These are phyloP conservation scores for Physocephala rufipes DNA, from an alignment of 2,888 invertebrate species.

Conservation along the genomic window DNA sequence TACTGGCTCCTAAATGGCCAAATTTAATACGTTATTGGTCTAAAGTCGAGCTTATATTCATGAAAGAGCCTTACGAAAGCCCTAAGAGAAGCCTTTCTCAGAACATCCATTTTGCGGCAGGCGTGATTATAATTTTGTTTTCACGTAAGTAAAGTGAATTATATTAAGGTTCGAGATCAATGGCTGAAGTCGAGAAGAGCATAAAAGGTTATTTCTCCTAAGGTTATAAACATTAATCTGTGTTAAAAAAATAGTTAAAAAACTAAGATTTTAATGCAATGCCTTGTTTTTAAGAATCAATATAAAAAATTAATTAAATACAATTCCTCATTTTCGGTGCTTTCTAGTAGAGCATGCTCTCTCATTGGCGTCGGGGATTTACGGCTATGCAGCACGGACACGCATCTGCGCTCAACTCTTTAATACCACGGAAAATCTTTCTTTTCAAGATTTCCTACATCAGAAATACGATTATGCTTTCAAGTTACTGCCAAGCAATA, in stretches of 20 bases:
- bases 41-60: conserved; percentile 57
- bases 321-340: background rate
- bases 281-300: no score
- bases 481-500: conserved; percentile 50
- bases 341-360: conserved; percentile 56
- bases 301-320: background rate
- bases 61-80: conserved; percentile 54
- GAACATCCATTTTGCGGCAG: conserved; percentile 54
- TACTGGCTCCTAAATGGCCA: conserved; percentile 59
- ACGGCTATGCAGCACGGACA: conserved; percentile 46
- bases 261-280: no score
- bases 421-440: conserved; percentile 45
- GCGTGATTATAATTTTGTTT: conserved; percentile 52
- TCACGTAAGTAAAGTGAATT: conserved; percentile 46
- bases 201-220: no score
- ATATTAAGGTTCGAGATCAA: no score
- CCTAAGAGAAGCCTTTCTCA: conserved; percentile 49
- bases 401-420: conserved; percentile 35
- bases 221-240: no score
- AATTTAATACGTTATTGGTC: conserved; percentile 59
- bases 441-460: conserved; percentile 49
- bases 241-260: no score
- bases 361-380: conserved; percentile 51
- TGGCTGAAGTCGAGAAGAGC: no score
- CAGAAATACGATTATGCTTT: conserved; percentile 56